phyloP scores from a whole-genome alignment of 1,140 invertebrate genomes.

The silkworm (Bombyx mori) region ASM3026992v2 NC_085116.1:8299501-8300000 shows the following conservation, averaged over 20 bases:
- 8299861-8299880: constrained; percentile 65
- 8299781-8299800: constrained; percentile 71
- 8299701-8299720: constrained; percentile 42
- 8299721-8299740: constrained; percentile 48
- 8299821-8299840: constrained; percentile 70
- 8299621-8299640: constrained; percentile 71
- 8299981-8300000: too few species aligned
- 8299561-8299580: constrained; percentile 27
- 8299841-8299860: constrained; percentile 71
- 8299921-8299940: background rate
- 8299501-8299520: too few species aligned
- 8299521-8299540: too few species aligned
- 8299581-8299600: constrained; percentile 57
- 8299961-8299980: too few species aligned
- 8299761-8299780: constrained; percentile 71
- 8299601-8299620: constrained; percentile 69
- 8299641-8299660: constrained; percentile 70
- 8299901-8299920: constrained; percentile 23
- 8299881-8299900: constrained; percentile 32
- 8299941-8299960: background rate
- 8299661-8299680: constrained; percentile 52
- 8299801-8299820: constrained; percentile 72
- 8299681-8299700: constrained; percentile 22
- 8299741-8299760: constrained; percentile 58
- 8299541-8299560: constrained; percentile 17